phyloP scores from a whole-genome alignment of 2,113 vertebrate species.

The Tamias sibiricus region DNA sequence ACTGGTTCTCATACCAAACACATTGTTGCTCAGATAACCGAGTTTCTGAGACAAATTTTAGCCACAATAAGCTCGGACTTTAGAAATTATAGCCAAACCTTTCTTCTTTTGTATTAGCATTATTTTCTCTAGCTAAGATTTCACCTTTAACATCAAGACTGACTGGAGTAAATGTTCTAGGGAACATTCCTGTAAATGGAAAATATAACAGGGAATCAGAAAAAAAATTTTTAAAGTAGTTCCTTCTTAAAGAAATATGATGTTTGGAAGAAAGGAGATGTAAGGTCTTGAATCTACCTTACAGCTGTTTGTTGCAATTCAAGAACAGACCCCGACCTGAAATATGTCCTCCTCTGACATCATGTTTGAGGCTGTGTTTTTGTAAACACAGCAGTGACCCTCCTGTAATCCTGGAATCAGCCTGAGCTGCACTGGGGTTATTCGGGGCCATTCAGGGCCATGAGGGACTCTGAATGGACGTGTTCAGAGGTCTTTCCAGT shows the following conservation, averaged over 20 bases:
- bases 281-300: background rate
- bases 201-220: background rate
- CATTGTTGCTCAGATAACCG: background rate
- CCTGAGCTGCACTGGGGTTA: background rate
- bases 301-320: background rate
- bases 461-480: background rate
- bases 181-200: background rate
- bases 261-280: background rate
- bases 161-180: background rate
- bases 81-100: background rate
- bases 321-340: background rate
- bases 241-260: slow-evolving; percentile 16
- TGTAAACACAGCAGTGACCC: too few relatives aligned
- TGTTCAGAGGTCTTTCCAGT: background rate
- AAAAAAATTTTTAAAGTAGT: background rate
- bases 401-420: background rate
- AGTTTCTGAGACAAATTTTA: background rate
- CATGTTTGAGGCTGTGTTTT: background rate
- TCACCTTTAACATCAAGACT: background rate
- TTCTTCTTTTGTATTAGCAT: background rate
- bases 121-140: background rate
- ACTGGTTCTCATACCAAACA: slow-evolving; percentile 58
- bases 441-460: background rate
- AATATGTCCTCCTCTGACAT: background rate
- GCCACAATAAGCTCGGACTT: background rate